Evolutionary conservation across 2,797 vertebrate genomes (phyloP), one percentile per base, ranked within the genome.

Genomic region (Austrolebias charrua): DNA sequence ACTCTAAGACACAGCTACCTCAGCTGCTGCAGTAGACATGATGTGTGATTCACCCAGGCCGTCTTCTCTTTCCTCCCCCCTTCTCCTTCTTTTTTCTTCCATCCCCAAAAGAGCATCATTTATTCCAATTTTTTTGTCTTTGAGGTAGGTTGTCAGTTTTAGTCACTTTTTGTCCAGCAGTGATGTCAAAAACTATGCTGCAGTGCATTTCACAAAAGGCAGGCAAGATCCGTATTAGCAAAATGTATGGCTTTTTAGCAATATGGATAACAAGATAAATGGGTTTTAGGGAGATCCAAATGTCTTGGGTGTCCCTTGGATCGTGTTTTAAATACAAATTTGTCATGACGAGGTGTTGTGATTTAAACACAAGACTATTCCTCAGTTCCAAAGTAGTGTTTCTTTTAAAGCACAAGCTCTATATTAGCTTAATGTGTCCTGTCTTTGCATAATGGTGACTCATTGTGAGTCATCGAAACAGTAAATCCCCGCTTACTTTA

Each of bases 1-100:
- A 86, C 83, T 88, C 85, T 69, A 86, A 90, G 87, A 92, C 61
- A 84, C 53, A 40, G 86, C 86, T 86, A 88, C 88, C 86, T 90
- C 89, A 81, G 78, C 78, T 45, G 69, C 82, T 80, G 87, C 73
- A 68, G 75, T 82, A 29, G 44, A 78, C 53, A 28, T 73, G 78
- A 69, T 73, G 81, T 81, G 83, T 93, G 91, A 91, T 85, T 91
- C 90, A 92, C 76, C 79, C 77, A 79, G 67, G 80, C 82, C 55
- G 70, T 80, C 83, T 77, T 65, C 7, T 40, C 56, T 52, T 49
- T 59, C 54, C 50, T 53, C 55, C 56, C 52, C 47, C 63, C 75
- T 75, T 66, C 65, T 64, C 60, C 48, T 20, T 45, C 42, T 43
- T 19, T 44, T 15, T 50, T 47, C 15, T 35, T n/a, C n/a, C 42